Evolutionary conservation across 2,113 vertebrate species (phyloP), one percentile per base, ranked within the genome.

Genomic region (Spheniscus mendiculus): DNA sequence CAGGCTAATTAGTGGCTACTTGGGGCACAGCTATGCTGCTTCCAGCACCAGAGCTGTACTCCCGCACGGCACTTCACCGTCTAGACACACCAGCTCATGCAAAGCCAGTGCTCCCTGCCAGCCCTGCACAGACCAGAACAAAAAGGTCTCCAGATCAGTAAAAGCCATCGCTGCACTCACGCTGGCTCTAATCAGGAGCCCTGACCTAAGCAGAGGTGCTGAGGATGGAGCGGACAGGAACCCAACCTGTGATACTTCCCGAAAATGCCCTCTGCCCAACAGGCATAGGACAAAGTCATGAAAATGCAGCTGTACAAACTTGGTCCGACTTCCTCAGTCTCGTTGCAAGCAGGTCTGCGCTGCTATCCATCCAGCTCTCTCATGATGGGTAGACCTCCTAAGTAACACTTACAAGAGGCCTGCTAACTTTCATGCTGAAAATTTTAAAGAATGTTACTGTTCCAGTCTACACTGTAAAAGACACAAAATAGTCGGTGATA

Each of bases 271-370:
- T 63, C 55, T n/a, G 47, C 40, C 40, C 49, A 34, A 67, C 16
- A 87, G 47, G 52, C 20, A 19, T 5, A 8, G 26, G 20, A 36
- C 34, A 34, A 34, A 79, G 78, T 1, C 50, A 62, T 38, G 81
- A 32, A 47, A 86, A 47, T 0, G 3, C 34, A 87, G 55, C 38
- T 40, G 55, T 13, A 42, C 27, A 30, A 67, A 86, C 36, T 56
- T 34, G 14, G 15, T 69, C 26, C 1, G 2, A 13, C 19, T 26
- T 52, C 36, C 58, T 21, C 0, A 0, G 40, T 36, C 38, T 65
- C 0, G 0, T 1, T 17, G 44, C 32, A n/a, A n/a, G 66, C 47
- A 30, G 52, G 44, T 58, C 71, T 53, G 69, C 6, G 4, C 14
- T 0, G 0, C 61, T 34, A 5, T 6, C 38, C 40, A 26, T 34